phyloP scores from a whole-genome alignment of 2,888 invertebrate species.

The Tinea pellionella region DNA sequence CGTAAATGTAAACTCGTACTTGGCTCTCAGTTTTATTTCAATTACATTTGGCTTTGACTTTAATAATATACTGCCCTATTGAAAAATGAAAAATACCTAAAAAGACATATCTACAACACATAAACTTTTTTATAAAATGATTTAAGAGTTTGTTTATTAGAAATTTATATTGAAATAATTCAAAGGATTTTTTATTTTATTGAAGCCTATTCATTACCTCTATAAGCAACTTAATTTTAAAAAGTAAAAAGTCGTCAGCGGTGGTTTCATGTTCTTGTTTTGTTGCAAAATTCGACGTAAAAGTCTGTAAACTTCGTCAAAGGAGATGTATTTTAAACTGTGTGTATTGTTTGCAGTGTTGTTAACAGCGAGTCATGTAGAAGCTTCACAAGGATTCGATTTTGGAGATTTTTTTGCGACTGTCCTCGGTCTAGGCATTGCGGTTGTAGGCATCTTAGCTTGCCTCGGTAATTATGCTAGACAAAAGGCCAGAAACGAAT shows the following conservation, averaged over 20 bases:
- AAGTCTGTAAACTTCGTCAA: not conserved
- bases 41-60: too few species aligned
- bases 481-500: constrained; percentile 66
- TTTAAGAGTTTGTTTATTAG: too few species aligned
- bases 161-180: too few species aligned
- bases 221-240: not conserved
- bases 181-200: too few species aligned
- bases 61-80: too few species aligned
- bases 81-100: too few species aligned
- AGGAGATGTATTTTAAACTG: constrained; percentile 43
- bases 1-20: not conserved
- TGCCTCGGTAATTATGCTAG: constrained; percentile 78
- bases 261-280: not conserved
- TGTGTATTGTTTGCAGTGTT: constrained; percentile 43
- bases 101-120: too few species aligned
- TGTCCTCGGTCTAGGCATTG: constrained; percentile 70
- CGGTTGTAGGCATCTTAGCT: constrained; percentile 72
- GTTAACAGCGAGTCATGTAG: constrained; percentile 46
- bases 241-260: not conserved
- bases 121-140: too few species aligned
- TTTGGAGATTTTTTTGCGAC: constrained; percentile 77
- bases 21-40: too few species aligned
- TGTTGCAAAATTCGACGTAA: not conserved
- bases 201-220: too few species aligned
- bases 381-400: constrained; percentile 70